A percentile compares a stretch with the other conserved stretches of the same genome.
Evolutionary conservation across 1,140 invertebrate species (phyloP).

Genomic region (Drosophila virilis): DNA sequence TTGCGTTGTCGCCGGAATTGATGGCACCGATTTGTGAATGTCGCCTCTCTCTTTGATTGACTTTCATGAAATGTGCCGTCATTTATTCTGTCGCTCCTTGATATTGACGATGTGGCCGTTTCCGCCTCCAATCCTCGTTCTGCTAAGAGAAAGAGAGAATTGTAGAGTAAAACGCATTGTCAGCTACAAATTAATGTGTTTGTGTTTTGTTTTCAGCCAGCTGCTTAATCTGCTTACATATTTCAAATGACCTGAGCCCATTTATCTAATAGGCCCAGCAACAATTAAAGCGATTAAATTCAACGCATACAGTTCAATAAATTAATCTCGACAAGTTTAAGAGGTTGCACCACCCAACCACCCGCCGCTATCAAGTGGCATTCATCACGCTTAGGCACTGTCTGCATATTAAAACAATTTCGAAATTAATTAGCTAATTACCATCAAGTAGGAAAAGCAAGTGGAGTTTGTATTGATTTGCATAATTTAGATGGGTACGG

Average conservation of each 20-base stretch:
- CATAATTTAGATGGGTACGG: slow-evolving; percentile 17
- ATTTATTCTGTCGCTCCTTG: slow-evolving; percentile 73
- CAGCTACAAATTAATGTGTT: slow-evolving; percentile 72
- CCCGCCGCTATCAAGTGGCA: slow-evolving; percentile 8
- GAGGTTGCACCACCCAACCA: not conserved
- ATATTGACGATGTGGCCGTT: slow-evolving; percentile 40
- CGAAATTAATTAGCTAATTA: slow-evolving; percentile 81
- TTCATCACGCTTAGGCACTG: not conserved
- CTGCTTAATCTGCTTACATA: slow-evolving; percentile 53
- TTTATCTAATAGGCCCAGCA: slow-evolving; percentile 70
- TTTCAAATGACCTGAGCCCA: slow-evolving; percentile 69
- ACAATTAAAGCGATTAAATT: slow-evolving; percentile 79
- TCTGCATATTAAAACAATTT: slow-evolving; percentile 38
- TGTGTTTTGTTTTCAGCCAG: slow-evolving; percentile 62
- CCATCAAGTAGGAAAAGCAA: slow-evolving; percentile 37
- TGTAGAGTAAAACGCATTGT: slow-evolving; percentile 43
- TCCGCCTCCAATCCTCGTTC: slow-evolving; percentile 12
- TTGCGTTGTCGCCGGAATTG: slow-evolving; percentile 71
- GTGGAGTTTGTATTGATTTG: slow-evolving; percentile 61
- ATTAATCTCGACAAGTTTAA: slow-evolving; percentile 59
- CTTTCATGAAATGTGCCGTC: slow-evolving; percentile 72
- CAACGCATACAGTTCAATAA: slow-evolving; percentile 62
- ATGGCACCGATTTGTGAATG: slow-evolving; percentile 54
- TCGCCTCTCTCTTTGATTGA: slow-evolving; percentile 75
- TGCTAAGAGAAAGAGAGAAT: slow-evolving; percentile 31